A percentile compares a stretch with the other conserved stretches of the same genome.
Conservation (phyloP, 2,113 vertebrate genomes). For the Burhinus bistriatus region DNA sequence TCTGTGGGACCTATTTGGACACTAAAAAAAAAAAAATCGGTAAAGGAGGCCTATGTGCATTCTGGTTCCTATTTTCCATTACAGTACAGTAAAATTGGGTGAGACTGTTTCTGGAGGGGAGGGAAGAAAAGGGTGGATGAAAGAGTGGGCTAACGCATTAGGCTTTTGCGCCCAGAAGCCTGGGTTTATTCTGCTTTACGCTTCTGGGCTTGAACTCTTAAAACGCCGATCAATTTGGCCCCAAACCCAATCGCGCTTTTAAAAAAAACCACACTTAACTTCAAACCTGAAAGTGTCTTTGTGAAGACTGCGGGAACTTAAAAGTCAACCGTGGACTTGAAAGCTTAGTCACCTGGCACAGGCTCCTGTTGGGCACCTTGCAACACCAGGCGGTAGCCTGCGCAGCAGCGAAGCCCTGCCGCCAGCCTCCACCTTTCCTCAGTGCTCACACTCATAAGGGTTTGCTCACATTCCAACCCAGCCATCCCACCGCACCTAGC, state of each 20-base stretch:
- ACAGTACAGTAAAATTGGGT: slow-evolving; percentile 4
- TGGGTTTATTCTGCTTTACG: neutral
- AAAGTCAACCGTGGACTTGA: neutral
- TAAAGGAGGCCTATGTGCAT: neutral
- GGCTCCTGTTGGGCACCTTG: neutral
- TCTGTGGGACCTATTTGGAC: neutral
- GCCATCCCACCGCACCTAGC: neutral
- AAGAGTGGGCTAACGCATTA: neutral
- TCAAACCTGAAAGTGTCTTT: neutral
- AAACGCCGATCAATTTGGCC: neutral
- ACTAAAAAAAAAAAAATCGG: neutral
- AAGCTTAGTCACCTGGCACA: neutral
- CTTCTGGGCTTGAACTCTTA: neutral
- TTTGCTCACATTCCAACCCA: neutral
- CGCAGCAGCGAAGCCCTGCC: neutral
- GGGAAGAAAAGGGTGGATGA: slow-evolving; percentile 34
- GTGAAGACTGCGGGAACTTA: neutral
- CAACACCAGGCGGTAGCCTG: fast-evolving
- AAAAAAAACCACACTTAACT: neutral
- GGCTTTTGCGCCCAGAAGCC: neutral
- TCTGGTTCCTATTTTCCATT: slow-evolving; percentile 31
- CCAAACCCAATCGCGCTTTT: neutral
- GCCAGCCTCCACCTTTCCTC: neutral
- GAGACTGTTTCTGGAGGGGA: slow-evolving; percentile 23
- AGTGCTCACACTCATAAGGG: neutral